Percentiles rank a stretch among this genome's conserved stretches.
Conservation (phyloP, 1,140 invertebrate species). For the Ceratina calcarata region DNA sequence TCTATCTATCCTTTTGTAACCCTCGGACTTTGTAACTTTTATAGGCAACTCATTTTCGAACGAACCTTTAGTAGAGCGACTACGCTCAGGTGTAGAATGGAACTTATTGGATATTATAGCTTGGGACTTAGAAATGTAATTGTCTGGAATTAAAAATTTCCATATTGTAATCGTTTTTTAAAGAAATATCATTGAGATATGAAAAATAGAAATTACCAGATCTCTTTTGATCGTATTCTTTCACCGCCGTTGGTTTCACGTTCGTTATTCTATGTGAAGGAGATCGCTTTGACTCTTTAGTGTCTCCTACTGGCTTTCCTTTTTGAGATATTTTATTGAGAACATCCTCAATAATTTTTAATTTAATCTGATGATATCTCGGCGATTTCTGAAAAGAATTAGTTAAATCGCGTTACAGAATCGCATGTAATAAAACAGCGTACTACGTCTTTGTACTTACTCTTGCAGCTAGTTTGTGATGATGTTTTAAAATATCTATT, state of each 20-base stretch:
- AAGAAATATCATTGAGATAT: not conserved
- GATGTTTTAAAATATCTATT: conserved; percentile 79
- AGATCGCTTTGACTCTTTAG: conserved; percentile 70
- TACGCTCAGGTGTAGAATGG: conserved; percentile 26
- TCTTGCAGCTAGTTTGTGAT: conserved; percentile 80
- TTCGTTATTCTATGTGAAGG: conserved; percentile 77
- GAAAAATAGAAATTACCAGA: conserved; percentile 58
- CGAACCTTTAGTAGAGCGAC: conserved; percentile 4
- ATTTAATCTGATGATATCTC: conserved; percentile 78
- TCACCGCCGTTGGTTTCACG: conserved; percentile 81
- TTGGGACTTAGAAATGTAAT: conserved; percentile 6
- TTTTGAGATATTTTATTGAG: conserved; percentile 72
- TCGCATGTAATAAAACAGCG: not conserved
- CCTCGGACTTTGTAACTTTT: not conserved
- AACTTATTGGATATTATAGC: conserved; percentile 31
- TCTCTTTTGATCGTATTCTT: conserved; percentile 76
- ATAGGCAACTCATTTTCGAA: not conserved
- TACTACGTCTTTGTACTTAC: conserved; percentile 65
- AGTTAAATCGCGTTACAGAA: conserved; percentile 28
- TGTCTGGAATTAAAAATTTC: conserved; percentile 19
- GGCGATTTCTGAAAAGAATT: conserved; percentile 79
- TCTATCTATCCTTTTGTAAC: not conserved
- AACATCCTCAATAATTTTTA: conserved; percentile 79
- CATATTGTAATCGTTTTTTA: not conserved
- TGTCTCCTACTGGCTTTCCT: conserved; percentile 56